These are phyloP conservation scores for Chaetodon trifasciatus DNA, from an alignment of 2,797 vertebrate species.

Conservation along the genomic window DNA sequence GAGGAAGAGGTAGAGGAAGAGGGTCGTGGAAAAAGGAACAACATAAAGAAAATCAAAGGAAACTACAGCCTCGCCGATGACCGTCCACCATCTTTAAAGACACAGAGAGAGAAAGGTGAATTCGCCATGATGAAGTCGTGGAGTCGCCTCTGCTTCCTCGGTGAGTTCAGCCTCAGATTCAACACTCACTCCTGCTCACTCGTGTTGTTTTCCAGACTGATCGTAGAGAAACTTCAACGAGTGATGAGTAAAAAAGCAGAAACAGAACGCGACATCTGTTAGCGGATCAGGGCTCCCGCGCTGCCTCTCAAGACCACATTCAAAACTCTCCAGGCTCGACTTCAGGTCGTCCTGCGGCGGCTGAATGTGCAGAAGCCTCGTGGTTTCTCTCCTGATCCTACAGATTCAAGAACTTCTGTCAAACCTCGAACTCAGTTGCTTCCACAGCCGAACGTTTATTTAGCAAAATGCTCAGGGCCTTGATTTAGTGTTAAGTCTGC, in stretches of 20 bases:
- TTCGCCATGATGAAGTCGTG: conserved; percentile 29
- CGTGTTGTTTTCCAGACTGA: neutral
- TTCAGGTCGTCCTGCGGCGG: neutral
- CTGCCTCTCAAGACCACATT: neutral
- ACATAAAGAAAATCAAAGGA: conserved; percentile 1
- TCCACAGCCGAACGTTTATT: neutral
- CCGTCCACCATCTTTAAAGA: neutral
- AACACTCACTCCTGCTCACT: neutral
- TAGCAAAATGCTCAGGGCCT: neutral
- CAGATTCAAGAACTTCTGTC: neutral
- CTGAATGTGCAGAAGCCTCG: neutral
- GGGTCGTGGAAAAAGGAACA: conserved; percentile 11
- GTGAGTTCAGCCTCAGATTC: conserved; percentile 55
- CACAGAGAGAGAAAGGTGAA: neutral
- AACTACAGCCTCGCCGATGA: neutral
- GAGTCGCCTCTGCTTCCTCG: conserved; percentile 53
- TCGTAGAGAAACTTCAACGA: neutral
- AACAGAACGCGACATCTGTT: fast-evolving
- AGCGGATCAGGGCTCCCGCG: neutral
- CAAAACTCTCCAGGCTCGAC: neutral
- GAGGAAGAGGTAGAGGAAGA: conserved; percentile 9
- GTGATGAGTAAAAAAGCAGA: neutral
- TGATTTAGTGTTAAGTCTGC: neutral
- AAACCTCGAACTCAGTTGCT: too few species aligned
- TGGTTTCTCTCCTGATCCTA: neutral